Evolutionary conservation across 2,888 invertebrate genomes (phyloP), one percentile per base, ranked within the genome.

Genomic region (Drosophila mettleri): DNA sequence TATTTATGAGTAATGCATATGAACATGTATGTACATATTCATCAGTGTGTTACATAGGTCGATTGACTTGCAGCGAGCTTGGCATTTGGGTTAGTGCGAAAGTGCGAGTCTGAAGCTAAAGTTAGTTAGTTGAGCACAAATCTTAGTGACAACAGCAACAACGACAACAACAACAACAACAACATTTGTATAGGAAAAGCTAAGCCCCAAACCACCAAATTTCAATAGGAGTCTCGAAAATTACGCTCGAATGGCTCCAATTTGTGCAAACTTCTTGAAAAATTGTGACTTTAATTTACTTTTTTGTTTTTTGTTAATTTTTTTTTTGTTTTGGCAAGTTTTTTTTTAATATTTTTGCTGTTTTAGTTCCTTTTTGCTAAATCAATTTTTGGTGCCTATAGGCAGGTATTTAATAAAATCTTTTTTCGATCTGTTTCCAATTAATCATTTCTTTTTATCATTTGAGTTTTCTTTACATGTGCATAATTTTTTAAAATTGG

Each of bases 131-230:
- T 85, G 87, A 86, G 52, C 83, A 83, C 85, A 86, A 81, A 69
- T 69, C 83, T 69, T 74, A 69, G 80, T 80, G 68, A 66, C 58
- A 77, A 73, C 78, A 65, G 62, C 78, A 75, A 55, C 74, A 59
- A 63, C 74, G 63, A 69, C 66, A 69, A 74, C 54, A 69, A 57
- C 45, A 43, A 43, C 46, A 48, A 48, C 46, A 48, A 48, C 54
- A 66, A n/a, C n/a, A n/a, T n/a, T 64, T 49, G 72, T 71, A 69
- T 69, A 14, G 71, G 67, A 68, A 78, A 84, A 90, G 90, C 90
- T 90, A 90, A 90, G 90, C 90, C 90, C 90, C 91, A 90, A 88
- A 89, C 90, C 90, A 90, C 86, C 84, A 89, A 86, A 58, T 66
- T 67, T 33, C 52, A 60, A 39, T 52, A 72, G 43, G 22, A 68